A percentile compares a stretch with the other conserved stretches of the same genome.
phyloP scores from a whole-genome alignment of 2,888 invertebrate genomes.

The Gastracanthus pulcherrimus region DNA sequence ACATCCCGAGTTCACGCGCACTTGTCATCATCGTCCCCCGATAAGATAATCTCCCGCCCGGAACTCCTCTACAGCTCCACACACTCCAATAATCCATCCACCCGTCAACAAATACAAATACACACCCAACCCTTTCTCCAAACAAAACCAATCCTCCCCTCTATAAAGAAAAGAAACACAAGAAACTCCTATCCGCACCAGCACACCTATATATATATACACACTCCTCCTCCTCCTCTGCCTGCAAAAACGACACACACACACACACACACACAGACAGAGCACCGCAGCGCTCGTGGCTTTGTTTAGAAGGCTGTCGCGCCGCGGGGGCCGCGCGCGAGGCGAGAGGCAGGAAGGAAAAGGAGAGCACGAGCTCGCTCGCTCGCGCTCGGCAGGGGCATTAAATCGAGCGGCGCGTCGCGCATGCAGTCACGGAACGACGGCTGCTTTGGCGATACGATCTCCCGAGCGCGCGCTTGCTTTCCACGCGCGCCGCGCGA shows the following conservation, averaged over 20 bases:
- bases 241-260: no score
- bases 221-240: no score
- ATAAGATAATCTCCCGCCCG: constrained; percentile 29
- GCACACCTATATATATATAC: no score
- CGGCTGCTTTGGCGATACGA: constrained; percentile 2
- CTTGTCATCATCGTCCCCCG: constrained; percentile 18
- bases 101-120: background rate
- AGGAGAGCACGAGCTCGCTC: background rate
- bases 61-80: background rate
- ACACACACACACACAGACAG: background rate
- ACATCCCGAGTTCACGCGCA: no score
- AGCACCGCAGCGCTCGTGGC: no score
- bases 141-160: background rate
- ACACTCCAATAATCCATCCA: background rate
- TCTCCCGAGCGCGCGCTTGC: no score
- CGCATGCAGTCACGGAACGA: constrained; percentile 45
- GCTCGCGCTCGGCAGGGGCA: constrained; percentile 25
- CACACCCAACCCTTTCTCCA: background rate
- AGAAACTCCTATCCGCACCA: no score
- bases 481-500: no score
- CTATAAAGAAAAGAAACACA: background rate
- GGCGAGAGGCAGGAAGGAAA: background rate
- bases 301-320: no score
- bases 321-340: background rate
- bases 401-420: constrained; percentile 57